Conservation (phyloP, 2,113 vertebrate species). For the Opisthocomus hoazin region DNA sequence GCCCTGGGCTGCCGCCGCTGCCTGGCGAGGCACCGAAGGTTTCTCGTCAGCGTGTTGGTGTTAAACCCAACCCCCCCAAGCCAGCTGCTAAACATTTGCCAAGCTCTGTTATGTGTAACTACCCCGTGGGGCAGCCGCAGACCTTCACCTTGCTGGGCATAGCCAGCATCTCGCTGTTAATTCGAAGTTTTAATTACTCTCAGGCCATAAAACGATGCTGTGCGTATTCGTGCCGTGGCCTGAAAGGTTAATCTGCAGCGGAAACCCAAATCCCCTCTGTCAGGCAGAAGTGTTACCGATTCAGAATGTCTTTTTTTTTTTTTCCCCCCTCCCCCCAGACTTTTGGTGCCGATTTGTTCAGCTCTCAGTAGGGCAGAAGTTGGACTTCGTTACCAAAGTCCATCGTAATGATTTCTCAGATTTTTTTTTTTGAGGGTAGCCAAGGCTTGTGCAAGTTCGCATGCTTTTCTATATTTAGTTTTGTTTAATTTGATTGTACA, state of each 20-base stretch:
- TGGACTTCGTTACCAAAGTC: conserved; percentile 42
- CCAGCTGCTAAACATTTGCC: conserved; percentile 27
- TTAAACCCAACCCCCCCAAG: neutral
- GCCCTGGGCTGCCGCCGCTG: neutral
- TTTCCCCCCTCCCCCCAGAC: neutral
- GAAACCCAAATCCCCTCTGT: neutral
- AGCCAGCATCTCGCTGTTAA: neutral
- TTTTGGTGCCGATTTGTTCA: neutral
- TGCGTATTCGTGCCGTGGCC: neutral
- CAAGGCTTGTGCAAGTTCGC: conserved; percentile 54
- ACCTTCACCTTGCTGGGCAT: neutral
- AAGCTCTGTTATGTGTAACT: neutral
- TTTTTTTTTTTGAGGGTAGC: conserved; percentile 32
- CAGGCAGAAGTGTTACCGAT: neutral
- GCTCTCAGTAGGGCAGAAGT: conserved; percentile 33
- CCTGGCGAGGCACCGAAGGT: neutral
- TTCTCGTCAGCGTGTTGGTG: neutral
- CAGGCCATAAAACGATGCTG: neutral
- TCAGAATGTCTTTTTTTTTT: neutral
- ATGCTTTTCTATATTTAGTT: conserved; percentile 70
- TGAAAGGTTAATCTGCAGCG: neutral
- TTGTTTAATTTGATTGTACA: conserved; percentile 64
- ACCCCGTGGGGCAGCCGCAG: neutral
- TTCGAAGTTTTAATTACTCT: neutral
- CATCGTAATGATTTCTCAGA: conserved; percentile 45